Evolutionary conservation across 2,797 vertebrate species (phyloP).

Genomic region (Pseudotriccus pelzelni): DNA sequence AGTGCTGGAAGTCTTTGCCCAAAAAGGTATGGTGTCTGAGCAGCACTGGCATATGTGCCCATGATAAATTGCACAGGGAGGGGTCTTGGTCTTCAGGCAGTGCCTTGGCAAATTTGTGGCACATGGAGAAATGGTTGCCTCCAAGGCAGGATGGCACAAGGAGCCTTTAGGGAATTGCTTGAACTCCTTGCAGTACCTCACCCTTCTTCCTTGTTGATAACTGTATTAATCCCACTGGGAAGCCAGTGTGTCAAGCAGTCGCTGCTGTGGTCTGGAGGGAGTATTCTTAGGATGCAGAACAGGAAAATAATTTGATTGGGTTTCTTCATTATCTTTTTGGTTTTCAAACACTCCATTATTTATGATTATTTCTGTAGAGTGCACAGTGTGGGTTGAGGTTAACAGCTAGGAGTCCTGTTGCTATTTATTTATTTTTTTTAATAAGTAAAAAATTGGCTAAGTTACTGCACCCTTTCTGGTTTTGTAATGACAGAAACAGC

Average conservation of each 20-base stretch:
- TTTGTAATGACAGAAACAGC: not conserved
- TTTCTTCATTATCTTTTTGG: not conserved
- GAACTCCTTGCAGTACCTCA: not conserved
- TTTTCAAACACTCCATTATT: not conserved
- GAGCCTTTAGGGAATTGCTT: not conserved
- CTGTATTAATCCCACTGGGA: not conserved
- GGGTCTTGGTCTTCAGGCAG: not conserved
- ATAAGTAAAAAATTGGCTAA: not conserved
- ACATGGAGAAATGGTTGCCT: not conserved
- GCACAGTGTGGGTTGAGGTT: not conserved
- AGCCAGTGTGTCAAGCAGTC: not conserved
- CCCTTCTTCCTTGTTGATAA: not conserved
- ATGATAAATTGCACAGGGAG: not conserved
- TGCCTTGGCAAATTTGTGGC: not conserved
- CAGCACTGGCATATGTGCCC: accelerated
- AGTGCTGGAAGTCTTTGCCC: not conserved
- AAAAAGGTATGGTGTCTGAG: not conserved
- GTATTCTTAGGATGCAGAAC: not conserved
- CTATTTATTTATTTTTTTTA: not conserved
- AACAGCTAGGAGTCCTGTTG: not conserved
- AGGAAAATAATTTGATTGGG: not conserved
- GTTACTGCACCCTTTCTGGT: not conserved
- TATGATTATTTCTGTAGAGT: not conserved
- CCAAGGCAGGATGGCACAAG: not conserved
- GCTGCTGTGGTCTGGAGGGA: not conserved